These are phyloP conservation scores for Cydia amplana DNA, from an alignment of 1,140 invertebrate genomes.

Conservation along the genomic window DNA sequence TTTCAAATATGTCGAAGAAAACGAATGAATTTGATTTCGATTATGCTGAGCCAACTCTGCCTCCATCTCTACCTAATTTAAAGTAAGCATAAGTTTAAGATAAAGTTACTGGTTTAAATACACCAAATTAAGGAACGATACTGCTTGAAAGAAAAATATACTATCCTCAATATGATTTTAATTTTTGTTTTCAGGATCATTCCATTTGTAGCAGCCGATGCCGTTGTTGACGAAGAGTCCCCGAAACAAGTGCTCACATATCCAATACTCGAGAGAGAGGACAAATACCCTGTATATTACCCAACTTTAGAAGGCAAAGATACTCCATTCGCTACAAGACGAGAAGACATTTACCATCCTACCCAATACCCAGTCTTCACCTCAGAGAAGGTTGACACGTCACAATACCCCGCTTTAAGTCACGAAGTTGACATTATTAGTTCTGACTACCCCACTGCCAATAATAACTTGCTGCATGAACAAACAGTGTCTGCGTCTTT, in stretches of 20 bases:
- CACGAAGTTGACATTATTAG: conserved; percentile 45
- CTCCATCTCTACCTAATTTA: conserved; percentile 87
- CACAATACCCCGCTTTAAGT: conserved; percentile 49
- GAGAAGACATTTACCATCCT: conserved; percentile 59
- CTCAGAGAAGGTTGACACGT: conserved; percentile 54
- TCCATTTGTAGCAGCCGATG: conserved; percentile 89
- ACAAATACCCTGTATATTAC: conserved; percentile 73
- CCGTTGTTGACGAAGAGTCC: conserved; percentile 77
- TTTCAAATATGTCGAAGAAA: conserved; percentile 74
- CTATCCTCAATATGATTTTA: conserved; percentile 36
- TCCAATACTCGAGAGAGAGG: conserved; percentile 62
- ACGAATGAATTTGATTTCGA: conserved; percentile 82
- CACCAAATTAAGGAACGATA: too few species aligned
- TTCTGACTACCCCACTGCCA: conserved; percentile 43
- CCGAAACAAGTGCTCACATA: conserved; percentile 62
- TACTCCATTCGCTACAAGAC: conserved; percentile 48
- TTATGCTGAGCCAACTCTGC: conserved; percentile 85
- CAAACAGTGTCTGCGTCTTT: conserved; percentile 54
- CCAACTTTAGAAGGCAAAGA: conserved; percentile 55
- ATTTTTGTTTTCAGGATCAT: conserved; percentile 83
- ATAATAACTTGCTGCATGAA: conserved; percentile 52
- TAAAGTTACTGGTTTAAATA: too few species aligned
- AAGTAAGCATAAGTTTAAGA: conserved; percentile 69
- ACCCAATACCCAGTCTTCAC: conserved; percentile 66
- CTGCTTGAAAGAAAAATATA: too few species aligned